These are phyloP conservation scores for Thalassoma bifasciatum DNA, from an alignment of 2,113 vertebrate species.

Conservation along the genomic window DNA sequence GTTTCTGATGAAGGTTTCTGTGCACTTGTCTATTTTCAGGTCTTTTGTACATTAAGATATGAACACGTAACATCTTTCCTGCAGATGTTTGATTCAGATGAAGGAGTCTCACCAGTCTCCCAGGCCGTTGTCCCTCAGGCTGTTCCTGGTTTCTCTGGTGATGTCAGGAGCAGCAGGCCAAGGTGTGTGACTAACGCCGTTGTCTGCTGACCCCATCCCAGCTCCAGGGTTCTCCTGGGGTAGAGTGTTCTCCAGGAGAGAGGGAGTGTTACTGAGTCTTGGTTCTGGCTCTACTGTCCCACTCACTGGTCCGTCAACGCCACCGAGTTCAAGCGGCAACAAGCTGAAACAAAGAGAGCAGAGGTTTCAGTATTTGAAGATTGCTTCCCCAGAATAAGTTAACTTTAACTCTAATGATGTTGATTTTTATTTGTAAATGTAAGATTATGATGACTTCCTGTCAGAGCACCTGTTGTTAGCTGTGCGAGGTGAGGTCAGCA, in stretches of 20 bases:
- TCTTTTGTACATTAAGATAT: neutral
- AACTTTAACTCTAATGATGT: too few relatives aligned
- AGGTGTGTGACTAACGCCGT: conserved; percentile 81
- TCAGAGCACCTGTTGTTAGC: conserved; percentile 72
- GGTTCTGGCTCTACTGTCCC: conserved; percentile 82
- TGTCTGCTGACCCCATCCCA: conserved; percentile 80
- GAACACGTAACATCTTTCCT: neutral
- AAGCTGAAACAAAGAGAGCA: conserved; percentile 69
- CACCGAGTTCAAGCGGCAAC: conserved; percentile 85
- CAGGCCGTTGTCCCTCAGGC: conserved; percentile 82
- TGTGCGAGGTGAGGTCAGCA: conserved; percentile 89
- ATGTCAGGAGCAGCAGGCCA: conserved; percentile 98
- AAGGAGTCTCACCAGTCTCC: conserved; percentile 76
- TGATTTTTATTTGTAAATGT: too few relatives aligned
- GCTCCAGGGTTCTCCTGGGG: conserved; percentile 87
- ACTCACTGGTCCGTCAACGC: conserved; percentile 74
- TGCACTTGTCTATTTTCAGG: too few relatives aligned
- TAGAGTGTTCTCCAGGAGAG: conserved; percentile 89
- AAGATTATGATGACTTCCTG: neutral
- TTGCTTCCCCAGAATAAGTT: too few relatives aligned
- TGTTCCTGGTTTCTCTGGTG: conserved; percentile 95
- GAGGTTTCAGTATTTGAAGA: too few relatives aligned
- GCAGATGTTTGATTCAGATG: neutral
- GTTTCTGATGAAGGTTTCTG: too few relatives aligned
- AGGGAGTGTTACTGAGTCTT: conserved; percentile 87